Evolutionary conservation across 1,140 invertebrate species (phyloP).

Genomic region (Leptonema lineaticorne): DNA sequence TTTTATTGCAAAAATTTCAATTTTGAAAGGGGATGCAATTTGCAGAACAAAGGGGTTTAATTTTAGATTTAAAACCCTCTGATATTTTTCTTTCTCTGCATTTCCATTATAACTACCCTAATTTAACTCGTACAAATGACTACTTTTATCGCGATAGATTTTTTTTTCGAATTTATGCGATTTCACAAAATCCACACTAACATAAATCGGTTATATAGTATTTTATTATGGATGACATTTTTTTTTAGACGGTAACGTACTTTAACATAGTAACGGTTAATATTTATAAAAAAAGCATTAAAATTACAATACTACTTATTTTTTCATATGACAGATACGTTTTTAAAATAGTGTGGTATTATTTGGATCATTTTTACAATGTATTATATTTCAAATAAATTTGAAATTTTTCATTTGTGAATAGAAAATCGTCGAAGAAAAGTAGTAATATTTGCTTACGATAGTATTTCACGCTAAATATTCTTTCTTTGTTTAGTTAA

Average conservation of each 20-base stretch:
- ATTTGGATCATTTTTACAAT: no score
- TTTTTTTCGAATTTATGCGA: slow-evolving; percentile 13
- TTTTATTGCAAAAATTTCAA: slow-evolving; percentile 7
- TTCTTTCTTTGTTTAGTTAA: no score
- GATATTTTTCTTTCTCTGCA: neutral
- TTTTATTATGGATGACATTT: neutral
- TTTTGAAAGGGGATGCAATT: slow-evolving; percentile 36
- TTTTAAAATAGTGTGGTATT: no score
- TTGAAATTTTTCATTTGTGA: no score
- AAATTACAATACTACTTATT: no score
- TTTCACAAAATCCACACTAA: slow-evolving; percentile 27
- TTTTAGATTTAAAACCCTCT: slow-evolving; percentile 25
- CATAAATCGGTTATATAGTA: slow-evolving; percentile 24
- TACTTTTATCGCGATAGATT: neutral
- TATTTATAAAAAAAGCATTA: no score
- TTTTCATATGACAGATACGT: no score
- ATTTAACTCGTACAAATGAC: neutral
- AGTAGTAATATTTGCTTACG: no score
- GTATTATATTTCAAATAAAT: no score
- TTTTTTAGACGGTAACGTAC: neutral
- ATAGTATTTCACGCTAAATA: no score
- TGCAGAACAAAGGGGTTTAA: slow-evolving; percentile 43
- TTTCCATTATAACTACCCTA: no score
- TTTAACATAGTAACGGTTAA: slow-evolving; percentile 10
- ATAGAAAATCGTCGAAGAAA: no score